A percentile compares a stretch with the other conserved stretches of the same genome.
phyloP scores from a whole-genome alignment of 2,797 vertebrate genomes.

The Neostethus bicornis region DNA sequence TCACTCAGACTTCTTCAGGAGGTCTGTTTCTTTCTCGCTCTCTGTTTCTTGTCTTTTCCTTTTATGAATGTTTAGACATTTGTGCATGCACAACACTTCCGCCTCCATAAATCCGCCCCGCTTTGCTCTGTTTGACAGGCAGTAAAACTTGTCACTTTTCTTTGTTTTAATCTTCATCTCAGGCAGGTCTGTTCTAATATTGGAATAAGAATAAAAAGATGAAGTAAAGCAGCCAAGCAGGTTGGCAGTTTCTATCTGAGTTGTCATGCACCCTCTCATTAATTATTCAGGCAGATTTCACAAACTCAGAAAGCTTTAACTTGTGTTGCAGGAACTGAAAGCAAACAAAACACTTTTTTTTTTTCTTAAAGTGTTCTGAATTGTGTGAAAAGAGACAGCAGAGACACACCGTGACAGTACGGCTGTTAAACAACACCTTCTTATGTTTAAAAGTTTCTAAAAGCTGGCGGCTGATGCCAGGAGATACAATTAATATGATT shows the following conservation, averaged over 20 bases:
- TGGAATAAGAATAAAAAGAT: conserved; percentile 25
- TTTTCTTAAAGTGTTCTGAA: conserved; percentile 28
- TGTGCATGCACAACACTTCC: conserved; percentile 10
- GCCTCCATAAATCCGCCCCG: conserved; percentile 28
- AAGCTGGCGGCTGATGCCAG: conserved; percentile 58
- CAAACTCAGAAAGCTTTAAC: conserved; percentile 63
- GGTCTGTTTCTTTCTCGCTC: conserved; percentile 66
- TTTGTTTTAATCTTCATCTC: conserved; percentile 45
- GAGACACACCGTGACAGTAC: conserved; percentile 16
- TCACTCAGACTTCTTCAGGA: conserved; percentile 69
- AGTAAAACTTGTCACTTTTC: conserved; percentile 47
- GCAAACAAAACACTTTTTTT: conserved; percentile 54
- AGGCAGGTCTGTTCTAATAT: conserved; percentile 56
- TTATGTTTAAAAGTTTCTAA: conserved; percentile 52
- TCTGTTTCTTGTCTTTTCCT: conserved; percentile 34
- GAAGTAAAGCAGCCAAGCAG: conserved; percentile 36
- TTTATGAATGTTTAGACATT: conserved; percentile 16
- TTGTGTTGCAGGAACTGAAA: conserved; percentile 60
- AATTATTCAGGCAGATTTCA: conserved; percentile 64
- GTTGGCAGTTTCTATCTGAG: conserved; percentile 34
- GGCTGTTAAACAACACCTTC: conserved; percentile 29
- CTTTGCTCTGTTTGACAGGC: conserved; percentile 33
- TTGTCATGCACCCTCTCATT: conserved; percentile 54
- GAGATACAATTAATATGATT: conserved; percentile 76
- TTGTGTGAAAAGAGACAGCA: neutral